Conservation (phyloP, 2,888 invertebrate species). For the Clepsis dumicolana region DNA sequence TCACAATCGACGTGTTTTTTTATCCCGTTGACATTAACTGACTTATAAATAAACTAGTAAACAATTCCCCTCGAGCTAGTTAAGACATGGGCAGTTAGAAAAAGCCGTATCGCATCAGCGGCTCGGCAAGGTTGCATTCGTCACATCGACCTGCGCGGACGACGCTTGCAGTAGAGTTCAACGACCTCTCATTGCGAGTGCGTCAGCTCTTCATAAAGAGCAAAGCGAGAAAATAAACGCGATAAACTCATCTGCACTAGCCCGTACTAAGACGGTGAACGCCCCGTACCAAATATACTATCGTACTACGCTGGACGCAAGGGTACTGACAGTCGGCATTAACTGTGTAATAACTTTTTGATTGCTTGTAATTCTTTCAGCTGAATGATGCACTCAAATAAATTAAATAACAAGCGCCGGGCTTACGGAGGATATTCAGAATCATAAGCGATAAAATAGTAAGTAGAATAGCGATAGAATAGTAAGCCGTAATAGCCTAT, state of each 20-base stretch:
- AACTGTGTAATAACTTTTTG: conserved; percentile 11
- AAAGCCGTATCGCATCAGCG: conserved; percentile 48
- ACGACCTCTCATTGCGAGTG: conserved; percentile 71
- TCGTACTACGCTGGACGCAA: conserved; percentile 13
- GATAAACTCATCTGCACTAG: conserved; percentile 74
- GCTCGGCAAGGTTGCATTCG: conserved; percentile 68
- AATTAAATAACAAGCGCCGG: neutral
- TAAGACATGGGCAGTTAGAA: conserved; percentile 29
- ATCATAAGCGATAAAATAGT: neutral
- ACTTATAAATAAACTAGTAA: neutral
- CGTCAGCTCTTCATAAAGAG: conserved; percentile 82
- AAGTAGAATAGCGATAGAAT: too few species aligned
- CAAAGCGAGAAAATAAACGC: conserved; percentile 81
- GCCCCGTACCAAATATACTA: conserved; percentile 69
- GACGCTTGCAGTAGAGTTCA: conserved; percentile 73
- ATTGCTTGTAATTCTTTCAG: neutral
- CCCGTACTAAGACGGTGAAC: conserved; percentile 70
- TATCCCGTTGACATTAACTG: neutral
- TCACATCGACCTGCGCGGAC: conserved; percentile 60
- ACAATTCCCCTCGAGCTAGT: conserved; percentile 23
- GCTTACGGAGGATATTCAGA: neutral
- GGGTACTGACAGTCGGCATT: conserved; percentile 4
- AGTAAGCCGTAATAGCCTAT: too few species aligned
- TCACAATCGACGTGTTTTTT: neutral
- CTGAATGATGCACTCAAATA: conserved; percentile 11